A percentile compares a stretch with the other conserved stretches of the same genome.
phyloP scores from a whole-genome alignment of 2,888 invertebrate species.

The Listrodromus nycthemerus region DNA sequence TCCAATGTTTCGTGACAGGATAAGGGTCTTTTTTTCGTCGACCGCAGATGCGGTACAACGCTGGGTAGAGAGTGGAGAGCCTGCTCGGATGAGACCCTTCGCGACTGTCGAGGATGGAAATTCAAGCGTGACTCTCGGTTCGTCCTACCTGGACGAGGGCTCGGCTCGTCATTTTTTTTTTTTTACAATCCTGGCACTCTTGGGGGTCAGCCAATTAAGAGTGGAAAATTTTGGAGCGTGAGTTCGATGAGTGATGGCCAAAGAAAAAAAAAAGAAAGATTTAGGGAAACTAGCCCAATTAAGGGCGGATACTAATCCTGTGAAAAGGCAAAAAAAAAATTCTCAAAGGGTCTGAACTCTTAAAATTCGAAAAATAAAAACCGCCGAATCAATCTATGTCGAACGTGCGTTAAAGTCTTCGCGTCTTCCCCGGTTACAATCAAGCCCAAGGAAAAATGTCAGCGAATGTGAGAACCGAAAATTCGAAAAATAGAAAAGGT shows the following conservation, averaged over 20 bases:
- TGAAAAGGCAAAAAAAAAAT: constrained; percentile 22
- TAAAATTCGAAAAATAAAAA: constrained; percentile 17
- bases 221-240: constrained; percentile 51
- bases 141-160: constrained; percentile 39
- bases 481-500: constrained; percentile 11
- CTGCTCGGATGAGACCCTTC: constrained; percentile 16
- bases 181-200: neutral
- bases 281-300: constrained; percentile 44
- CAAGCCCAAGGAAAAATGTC: neutral
- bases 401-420: constrained; percentile 5
- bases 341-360: neutral
- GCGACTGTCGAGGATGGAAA: constrained; percentile 39
- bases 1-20: constrained; percentile 62
- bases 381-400: constrained; percentile 36
- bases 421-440: neutral
- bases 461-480: neutral
- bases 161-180: constrained; percentile 43
- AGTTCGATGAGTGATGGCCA: constrained; percentile 42
- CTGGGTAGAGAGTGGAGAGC: neutral
- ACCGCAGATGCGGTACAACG: constrained; percentile 60
- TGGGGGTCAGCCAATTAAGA: constrained; percentile 63
- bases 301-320: constrained; percentile 31
- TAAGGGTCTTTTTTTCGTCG: constrained; percentile 53
- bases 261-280: constrained; percentile 40
- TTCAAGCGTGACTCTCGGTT: constrained; percentile 57